Conservation (phyloP, 2,888 invertebrate species). For the Zygothrica quintamaculata region DNA sequence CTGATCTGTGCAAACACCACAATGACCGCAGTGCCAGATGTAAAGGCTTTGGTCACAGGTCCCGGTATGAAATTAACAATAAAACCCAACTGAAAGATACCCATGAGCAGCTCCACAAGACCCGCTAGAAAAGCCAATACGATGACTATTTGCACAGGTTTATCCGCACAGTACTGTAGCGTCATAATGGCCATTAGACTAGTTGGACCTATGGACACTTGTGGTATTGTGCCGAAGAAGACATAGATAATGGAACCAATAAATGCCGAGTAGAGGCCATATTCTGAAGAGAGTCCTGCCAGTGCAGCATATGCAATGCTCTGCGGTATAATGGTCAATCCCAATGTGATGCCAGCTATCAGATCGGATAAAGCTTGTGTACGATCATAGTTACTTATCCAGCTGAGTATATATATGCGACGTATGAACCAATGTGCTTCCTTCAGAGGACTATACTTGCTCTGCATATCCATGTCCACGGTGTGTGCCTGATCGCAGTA, state of each 20-base stretch:
- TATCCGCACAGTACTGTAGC: conserved; percentile 88
- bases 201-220: conserved; percentile 96
- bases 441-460: conserved; percentile 67
- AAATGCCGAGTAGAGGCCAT: conserved; percentile 96
- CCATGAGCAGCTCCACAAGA: conserved; percentile 91
- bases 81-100: conserved; percentile 92
- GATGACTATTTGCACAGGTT: conserved; percentile 90
- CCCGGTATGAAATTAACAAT: conserved; percentile 93
- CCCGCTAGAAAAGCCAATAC: conserved; percentile 92
- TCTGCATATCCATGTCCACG: conserved; percentile 65
- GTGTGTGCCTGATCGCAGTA: conserved; percentile 43
- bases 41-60: conserved; percentile 93
- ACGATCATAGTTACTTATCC: conserved; percentile 89
- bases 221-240: conserved; percentile 93
- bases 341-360: conserved; percentile 95
- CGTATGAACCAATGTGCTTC: conserved; percentile 77
- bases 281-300: conserved; percentile 93
- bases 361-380: conserved; percentile 90
- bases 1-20: conserved; percentile 91
- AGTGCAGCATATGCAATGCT: conserved; percentile 95
- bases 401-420: conserved; percentile 86
- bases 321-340: conserved; percentile 96
- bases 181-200: conserved; percentile 96
- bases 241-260: conserved; percentile 95
- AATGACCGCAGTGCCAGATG: conserved; percentile 92